These are phyloP conservation scores for Trinectes maculatus DNA, from an alignment of 2,113 vertebrate genomes.

Conservation along the genomic window DNA sequence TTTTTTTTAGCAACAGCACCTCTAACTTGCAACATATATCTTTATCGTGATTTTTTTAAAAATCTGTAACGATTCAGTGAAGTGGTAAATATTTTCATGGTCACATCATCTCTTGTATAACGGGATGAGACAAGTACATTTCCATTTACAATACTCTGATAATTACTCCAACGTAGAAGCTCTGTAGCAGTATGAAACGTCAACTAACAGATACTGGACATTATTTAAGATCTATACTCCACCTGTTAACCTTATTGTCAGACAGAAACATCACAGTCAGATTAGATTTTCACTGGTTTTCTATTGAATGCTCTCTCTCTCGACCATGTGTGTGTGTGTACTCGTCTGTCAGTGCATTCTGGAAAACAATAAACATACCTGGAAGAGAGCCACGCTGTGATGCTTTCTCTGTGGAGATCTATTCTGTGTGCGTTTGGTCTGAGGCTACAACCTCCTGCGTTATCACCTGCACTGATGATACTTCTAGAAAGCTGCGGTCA, in stretches of 20 bases:
- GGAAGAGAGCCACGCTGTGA: conserved; percentile 34
- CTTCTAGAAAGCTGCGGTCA: conserved; percentile 69
- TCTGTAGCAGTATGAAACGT: background rate
- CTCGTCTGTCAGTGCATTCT: conserved; percentile 44
- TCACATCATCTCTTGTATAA: conserved; percentile 21
- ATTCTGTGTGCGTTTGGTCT: conserved; percentile 13
- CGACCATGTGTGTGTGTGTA: conserved; percentile 36
- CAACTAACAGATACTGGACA: conserved; percentile 7
- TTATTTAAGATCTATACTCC: conserved; percentile 8
- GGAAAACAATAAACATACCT: conserved; percentile 71
- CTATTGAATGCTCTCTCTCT: conserved; percentile 19
- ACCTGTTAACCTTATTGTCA: conserved; percentile 22
- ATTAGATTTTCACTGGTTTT: conserved; percentile 14
- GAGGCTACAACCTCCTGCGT: conserved; percentile 37
- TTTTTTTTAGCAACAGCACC: conserved; percentile 12
- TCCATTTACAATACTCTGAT: conserved; percentile 27
- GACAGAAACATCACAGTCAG: conserved; percentile 5
- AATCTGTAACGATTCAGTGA: conserved; percentile 20
- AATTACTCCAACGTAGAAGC: conserved; percentile 30
- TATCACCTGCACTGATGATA: conserved; percentile 53
- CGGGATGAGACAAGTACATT: background rate
- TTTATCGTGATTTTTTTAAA: conserved; percentile 26
- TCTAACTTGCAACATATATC: conserved; percentile 4
- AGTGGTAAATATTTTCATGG: conserved; percentile 20
- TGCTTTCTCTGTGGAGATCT: conserved; percentile 14